Conservation (phyloP, 2,888 invertebrate species). For the Hartigia nigra region DNA sequence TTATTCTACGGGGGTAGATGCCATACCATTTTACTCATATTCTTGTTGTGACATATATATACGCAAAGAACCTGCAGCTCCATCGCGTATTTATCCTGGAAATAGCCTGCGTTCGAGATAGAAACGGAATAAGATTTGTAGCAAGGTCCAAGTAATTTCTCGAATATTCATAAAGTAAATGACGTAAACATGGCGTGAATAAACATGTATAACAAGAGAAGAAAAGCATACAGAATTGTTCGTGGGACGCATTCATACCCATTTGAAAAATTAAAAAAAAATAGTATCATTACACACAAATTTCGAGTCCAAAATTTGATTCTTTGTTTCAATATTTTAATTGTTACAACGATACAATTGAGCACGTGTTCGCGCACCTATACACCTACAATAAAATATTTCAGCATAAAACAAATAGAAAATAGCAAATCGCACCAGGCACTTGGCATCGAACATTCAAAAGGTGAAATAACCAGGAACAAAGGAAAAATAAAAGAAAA, state of each 20-base stretch:
- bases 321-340: no score
- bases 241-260: no score
- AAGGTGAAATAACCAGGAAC: neutral
- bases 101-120: constrained; percentile 7
- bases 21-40: no score
- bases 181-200: no score
- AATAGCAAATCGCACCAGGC: neutral
- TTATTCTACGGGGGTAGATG: constrained; percentile 19
- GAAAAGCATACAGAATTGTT: no score
- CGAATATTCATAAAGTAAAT: neutral
- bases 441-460: neutral
- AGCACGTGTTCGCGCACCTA: neutral
- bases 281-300: no score
- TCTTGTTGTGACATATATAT: constrained; percentile 8
- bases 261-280: no score
- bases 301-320: no score
- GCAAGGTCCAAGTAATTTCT: neutral
- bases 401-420: neutral
- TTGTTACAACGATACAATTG: neutral
- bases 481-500: neutral
- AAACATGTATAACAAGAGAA: no score
- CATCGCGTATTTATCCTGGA: constrained; percentile 16
- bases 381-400: neutral
- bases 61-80: constrained; percentile 6
- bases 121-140: constrained; percentile 19